phyloP scores from a whole-genome alignment of 64 coral and sea anemone genomes.

The Montipora capricornis region DNA sequence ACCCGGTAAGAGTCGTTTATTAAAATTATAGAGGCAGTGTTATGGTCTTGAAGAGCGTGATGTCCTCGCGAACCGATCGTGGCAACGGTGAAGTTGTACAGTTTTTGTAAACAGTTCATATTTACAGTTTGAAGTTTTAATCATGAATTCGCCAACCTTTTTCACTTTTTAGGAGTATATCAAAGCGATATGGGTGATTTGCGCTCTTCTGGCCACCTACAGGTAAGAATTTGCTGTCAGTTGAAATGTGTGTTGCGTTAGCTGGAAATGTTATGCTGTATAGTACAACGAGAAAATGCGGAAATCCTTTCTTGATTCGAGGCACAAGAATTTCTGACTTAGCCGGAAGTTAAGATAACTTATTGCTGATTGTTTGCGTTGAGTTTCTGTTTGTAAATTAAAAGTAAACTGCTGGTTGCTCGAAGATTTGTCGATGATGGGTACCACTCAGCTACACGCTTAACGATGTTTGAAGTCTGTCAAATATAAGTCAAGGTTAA shows the following conservation, averaged over 20 bases:
- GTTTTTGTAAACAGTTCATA: slow-evolving; percentile 43
- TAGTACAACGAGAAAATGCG: slow-evolving; percentile 36
- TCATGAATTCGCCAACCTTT: slow-evolving; percentile 17
- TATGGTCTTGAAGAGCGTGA: slow-evolving; percentile 71
- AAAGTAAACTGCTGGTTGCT: slow-evolving; percentile 3
- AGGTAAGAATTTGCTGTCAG: slow-evolving; percentile 89
- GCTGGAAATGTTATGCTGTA: slow-evolving; percentile 67
- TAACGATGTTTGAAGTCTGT: slow-evolving; percentile 31
- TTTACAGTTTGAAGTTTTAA: slow-evolving; percentile 22
- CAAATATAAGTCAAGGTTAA: slow-evolving; percentile 15
- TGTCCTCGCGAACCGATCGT: slow-evolving; percentile 63
- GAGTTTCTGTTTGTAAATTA: not conserved
- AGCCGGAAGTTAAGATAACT: slow-evolving; percentile 17
- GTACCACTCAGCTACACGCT: not conserved
- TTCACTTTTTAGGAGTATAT: slow-evolving; percentile 79
- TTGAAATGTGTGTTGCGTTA: slow-evolving; percentile 41
- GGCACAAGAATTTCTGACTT: not conserved
- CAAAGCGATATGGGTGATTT: slow-evolving; percentile 91
- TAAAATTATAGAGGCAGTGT: slow-evolving; percentile 41
- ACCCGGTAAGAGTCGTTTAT: slow-evolving; percentile 81
- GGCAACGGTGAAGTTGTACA: slow-evolving; percentile 64
- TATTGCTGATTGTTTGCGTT: not conserved
- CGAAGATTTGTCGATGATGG: slow-evolving; percentile 21
- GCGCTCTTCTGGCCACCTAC: slow-evolving; percentile 95
- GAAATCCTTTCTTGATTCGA: slow-evolving; percentile 27